Evolutionary conservation across 2,888 invertebrate genomes (phyloP), one percentile per base, ranked within the genome.

Genomic region (Plebejus argus): DNA sequence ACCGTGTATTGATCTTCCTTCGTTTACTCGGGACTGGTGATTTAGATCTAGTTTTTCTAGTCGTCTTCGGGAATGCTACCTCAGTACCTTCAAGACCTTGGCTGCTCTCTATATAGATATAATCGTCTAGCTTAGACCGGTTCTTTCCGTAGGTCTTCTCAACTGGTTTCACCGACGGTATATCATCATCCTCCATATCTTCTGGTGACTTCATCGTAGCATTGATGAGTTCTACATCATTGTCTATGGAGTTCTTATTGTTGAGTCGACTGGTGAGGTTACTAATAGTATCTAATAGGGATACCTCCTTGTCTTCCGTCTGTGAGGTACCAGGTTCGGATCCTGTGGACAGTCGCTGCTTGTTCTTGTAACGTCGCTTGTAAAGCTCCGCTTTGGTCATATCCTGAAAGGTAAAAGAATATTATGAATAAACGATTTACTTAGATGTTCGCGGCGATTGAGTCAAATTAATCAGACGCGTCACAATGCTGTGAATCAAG

Each of bases 341-440:
- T 0, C 83, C 79, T 81, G 87, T 88, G 0, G 90, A 90, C 20
- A 86, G 84, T 4, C 91, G 83, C 61, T 88, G 90, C 81, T 91
- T 93, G 85, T 87, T 92, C 81, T 93, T 94, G 85, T 86, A 91
- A 45, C 93, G 86, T 0, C 93, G 91, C 79, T 93, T 92, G 88
- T 93, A 93, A 0, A 94, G 87, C 18, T 93, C 92, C 0, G 93
- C 93, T 86, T 93, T 92, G 77, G 93, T 93, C 93, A 93, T 93
- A 83, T 94, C 93, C 93, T 94, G 58, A 76, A 80, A 78, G 53
- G 49, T 23, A 6, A 23, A 18, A 56, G 33, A 15, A 70, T 33
- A 61, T 61, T 61, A 71, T 75, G 35, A 74, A 15, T 6, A 15
- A 56, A 76, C 1, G 23, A 20, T 8, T 28, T 53, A 53, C 18